Evolutionary conservation across 92 coral and sea anemone genomes (phyloP).

Genomic region (Plumapathes pennacea): DNA sequence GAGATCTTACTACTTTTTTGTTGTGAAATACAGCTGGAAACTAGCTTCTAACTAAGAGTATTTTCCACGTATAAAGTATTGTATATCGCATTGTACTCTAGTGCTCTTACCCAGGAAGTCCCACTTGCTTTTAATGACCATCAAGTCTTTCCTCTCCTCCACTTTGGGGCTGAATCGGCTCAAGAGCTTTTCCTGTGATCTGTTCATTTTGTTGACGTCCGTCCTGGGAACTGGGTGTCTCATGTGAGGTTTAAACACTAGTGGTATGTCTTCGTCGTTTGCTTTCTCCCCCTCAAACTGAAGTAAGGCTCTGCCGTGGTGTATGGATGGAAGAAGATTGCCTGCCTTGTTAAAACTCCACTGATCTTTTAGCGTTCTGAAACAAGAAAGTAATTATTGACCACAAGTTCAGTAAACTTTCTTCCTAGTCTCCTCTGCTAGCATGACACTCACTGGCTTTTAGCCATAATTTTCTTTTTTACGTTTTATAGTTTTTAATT

Average conservation of each 20-base stretch:
- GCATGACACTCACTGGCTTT: too few relatives aligned
- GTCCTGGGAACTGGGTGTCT: constrained; percentile 10
- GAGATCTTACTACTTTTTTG: too few relatives aligned
- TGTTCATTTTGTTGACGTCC: constrained; percentile 39
- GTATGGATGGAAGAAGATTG: constrained; percentile 53
- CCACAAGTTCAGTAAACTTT: neutral
- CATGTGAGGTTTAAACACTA: constrained; percentile 36
- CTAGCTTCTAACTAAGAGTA: constrained; percentile 5
- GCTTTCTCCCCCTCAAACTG: constrained; percentile 69
- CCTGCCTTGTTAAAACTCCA: constrained; percentile 62
- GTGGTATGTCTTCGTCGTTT: constrained; percentile 36
- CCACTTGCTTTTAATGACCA: constrained; percentile 78
- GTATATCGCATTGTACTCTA: too few relatives aligned
- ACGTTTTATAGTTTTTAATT: too few relatives aligned
- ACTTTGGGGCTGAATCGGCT: constrained; percentile 1
- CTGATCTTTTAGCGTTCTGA: constrained; percentile 73
- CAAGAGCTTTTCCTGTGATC: constrained; percentile 31
- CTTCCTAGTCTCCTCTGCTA: neutral
- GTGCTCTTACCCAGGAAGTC: constrained; percentile 47
- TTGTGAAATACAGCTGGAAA: too few relatives aligned
- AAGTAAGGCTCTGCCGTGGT: constrained; percentile 88
- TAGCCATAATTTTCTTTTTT: too few relatives aligned
- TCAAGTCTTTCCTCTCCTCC: constrained; percentile 64
- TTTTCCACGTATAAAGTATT: too few relatives aligned
- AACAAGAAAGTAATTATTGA: neutral